Base-by-base conservation (phyloP, 2,797 vertebrate genomes). In the Sandelia bainsii region DNA sequence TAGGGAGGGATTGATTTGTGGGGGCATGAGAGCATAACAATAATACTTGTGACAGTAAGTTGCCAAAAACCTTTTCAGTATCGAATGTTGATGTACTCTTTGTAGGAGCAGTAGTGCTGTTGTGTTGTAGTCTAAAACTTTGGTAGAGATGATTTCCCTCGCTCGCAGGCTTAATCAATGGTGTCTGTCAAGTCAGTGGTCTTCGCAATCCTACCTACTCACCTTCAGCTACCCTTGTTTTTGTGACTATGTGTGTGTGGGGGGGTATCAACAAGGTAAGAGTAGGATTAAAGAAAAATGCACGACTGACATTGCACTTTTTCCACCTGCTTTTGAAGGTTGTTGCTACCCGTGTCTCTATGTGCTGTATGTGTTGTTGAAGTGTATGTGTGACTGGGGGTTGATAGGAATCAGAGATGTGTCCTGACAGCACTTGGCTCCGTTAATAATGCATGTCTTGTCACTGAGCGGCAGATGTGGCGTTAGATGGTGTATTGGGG, bases 401-500 rank as follows among this genome's bases (percentile, higher is more conserved):
- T 65, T 69, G 79, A 82, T 74, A 59, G 78, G 77, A 85, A 85
- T 82, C 75, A 73, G 84, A 84, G 75, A 81, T 77, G 60, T 74
- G 89, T 89, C 82, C 82, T 85, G 81, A 87, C 84, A 87, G 64
- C 45, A 52, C 75, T 79, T 25, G 74, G 72, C 70, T 79, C 70
- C 62, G 68, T 92, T 90, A 90, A 92, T 92, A 91, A 92, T 92
- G 88, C 82, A 92, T 89, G 88, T 80, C 76, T 84, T 84, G 90
- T 90, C 90, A 85, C 90, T 45, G 65, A 77, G 75, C 85, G 75
- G 65, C 80, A 87, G 84, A 91, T 87, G 87, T 22, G 17, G 80
- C 81, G 73, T 84, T 87, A 87, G 87, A 91, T 83, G 88, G 81
- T 85, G 60, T 81, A 85, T 86, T 75, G 75, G 72, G 69, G 75